Conservation (phyloP, 2,797 vertebrate genomes). For the Mormyrops attenuatus region DNA sequence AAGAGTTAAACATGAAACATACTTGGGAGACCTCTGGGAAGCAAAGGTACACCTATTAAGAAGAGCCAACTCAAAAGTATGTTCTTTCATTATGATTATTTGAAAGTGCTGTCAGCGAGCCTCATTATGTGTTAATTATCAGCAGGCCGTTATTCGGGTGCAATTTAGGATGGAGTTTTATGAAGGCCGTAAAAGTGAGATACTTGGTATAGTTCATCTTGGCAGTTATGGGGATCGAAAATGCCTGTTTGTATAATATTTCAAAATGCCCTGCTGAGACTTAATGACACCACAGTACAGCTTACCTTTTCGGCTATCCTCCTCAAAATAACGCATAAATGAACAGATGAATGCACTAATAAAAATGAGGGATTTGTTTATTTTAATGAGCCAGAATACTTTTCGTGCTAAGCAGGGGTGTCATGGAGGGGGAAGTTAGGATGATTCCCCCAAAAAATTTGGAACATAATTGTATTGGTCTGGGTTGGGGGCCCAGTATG, state of each 20-base stretch:
- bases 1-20: neutral
- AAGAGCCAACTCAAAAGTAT: neutral
- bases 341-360: neutral
- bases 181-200: slow-evolving; percentile 9
- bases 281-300: neutral
- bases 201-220: slow-evolving; percentile 11
- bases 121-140: slow-evolving; percentile 18
- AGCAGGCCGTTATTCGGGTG: neutral
- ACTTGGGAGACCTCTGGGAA: neutral
- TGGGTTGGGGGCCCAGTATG: neutral
- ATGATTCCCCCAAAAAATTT: too few relatives aligned
- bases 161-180: neutral
- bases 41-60: neutral
- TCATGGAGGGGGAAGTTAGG: too few relatives aligned
- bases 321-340: neutral
- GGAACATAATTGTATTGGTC: neutral
- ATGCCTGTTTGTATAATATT: slow-evolving; percentile 15
- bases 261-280: neutral
- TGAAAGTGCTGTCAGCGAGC: neutral
- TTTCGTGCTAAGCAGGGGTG: neutral
- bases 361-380: neutral
- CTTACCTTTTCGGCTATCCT: neutral
- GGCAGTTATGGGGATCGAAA: slow-evolving; percentile 8
- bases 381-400: neutral
- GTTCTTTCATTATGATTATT: slow-evolving; percentile 9